Conservation (phyloP, 2,113 vertebrate genomes). For the Lasiurus borealis region DNA sequence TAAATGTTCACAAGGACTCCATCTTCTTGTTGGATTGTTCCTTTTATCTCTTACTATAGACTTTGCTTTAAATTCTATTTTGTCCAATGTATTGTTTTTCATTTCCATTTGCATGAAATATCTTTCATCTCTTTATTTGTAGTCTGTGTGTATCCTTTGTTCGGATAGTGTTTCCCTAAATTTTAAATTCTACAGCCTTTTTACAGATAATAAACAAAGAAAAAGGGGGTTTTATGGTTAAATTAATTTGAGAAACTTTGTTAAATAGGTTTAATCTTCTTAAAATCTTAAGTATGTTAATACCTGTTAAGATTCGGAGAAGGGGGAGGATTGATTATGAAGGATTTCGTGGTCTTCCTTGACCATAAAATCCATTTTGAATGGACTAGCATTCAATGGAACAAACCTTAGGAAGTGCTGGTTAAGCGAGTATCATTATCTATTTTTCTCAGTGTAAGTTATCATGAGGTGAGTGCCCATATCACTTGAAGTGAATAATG, state of each 20-base stretch:
- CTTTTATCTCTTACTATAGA: neutral
- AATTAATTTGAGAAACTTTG: constrained; percentile 8
- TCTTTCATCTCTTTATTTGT: neutral
- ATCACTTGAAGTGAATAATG: neutral
- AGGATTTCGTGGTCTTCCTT: constrained; percentile 5
- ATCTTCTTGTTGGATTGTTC: neutral
- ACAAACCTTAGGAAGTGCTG: constrained; percentile 22
- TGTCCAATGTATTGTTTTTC: neutral
- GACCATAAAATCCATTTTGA: constrained; percentile 1
- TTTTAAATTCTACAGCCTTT: neutral
- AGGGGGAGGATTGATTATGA: neutral
- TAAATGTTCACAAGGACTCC: neutral
- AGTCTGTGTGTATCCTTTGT: neutral
- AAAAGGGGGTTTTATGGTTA: neutral
- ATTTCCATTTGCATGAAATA: neutral
- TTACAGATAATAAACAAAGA: neutral
- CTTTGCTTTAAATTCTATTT: neutral
- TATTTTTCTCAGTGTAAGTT: neutral
- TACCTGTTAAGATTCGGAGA: neutral
- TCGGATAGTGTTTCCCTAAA: neutral
- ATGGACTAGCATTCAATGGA: neutral
- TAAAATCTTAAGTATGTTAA: neutral
- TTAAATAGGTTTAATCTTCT: constrained; percentile 1
- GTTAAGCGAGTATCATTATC: neutral
- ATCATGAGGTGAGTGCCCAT: neutral